These are phyloP conservation scores for Bursaphelenchus okinawaensis DNA, from an alignment of 2,888 invertebrate species.

Conservation along the genomic window DNA sequence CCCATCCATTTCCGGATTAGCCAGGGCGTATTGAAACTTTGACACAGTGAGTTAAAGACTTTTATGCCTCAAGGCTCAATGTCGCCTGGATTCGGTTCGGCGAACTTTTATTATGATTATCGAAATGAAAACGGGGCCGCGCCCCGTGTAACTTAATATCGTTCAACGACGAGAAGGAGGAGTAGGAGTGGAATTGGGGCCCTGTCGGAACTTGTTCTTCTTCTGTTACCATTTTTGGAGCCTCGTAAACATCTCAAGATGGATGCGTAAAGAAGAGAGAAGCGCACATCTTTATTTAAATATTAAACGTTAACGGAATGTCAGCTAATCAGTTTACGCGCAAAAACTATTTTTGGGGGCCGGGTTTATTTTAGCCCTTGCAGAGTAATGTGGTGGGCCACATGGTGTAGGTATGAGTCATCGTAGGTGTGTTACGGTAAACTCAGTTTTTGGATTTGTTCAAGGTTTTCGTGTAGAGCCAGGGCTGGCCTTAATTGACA, in stretches of 20 bases:
- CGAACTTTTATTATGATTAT: background rate
- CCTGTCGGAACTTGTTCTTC: conserved; percentile 4
- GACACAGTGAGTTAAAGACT: background rate
- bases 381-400: too few species aligned
- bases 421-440: too few species aligned
- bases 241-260: background rate
- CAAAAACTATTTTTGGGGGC: too few species aligned
- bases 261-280: background rate
- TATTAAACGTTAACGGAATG: background rate
- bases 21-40: background rate
- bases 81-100: background rate
- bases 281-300: background rate
- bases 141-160: background rate
- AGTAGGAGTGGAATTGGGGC: background rate
- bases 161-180: background rate
- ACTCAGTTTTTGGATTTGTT: too few species aligned
- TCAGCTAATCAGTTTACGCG: too few species aligned
- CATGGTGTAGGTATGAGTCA: too few species aligned
- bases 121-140: background rate
- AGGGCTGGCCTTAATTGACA: too few species aligned
- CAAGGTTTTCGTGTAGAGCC: too few species aligned
- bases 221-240: conserved; percentile 1
- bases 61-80: background rate
- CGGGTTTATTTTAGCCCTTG: too few species aligned
- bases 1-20: background rate